phyloP scores from a whole-genome alignment of 1,140 invertebrate species.

The Papilio machaon region DNA sequence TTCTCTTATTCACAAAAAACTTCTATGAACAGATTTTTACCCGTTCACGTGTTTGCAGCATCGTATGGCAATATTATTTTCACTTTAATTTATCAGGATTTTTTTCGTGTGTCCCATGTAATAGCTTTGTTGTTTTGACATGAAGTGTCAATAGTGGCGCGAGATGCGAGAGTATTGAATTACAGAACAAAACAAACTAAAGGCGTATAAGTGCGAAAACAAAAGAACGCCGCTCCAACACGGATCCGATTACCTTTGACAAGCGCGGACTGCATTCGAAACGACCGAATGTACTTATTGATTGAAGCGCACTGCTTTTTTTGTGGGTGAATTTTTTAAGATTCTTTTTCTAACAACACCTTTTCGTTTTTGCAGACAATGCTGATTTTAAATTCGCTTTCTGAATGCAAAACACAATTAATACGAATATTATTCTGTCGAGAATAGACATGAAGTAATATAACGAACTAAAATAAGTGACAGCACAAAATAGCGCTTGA shows the following conservation, averaged over 20 bases:
- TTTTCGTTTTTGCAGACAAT: neutral
- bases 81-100: neutral
- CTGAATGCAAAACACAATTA: neutral
- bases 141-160: slow-evolving; percentile 79
- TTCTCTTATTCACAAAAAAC: neutral
- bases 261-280: slow-evolving; percentile 70
- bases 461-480: neutral
- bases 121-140: slow-evolving; percentile 75
- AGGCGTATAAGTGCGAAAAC: slow-evolving; percentile 78
- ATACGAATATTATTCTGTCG: neutral
- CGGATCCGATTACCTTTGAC: slow-evolving; percentile 76
- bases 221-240: slow-evolving; percentile 71
- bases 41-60: neutral
- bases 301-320: slow-evolving; percentile 54
- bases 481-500: slow-evolving; percentile 6
- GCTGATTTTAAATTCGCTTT: neutral
- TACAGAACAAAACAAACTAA: slow-evolving; percentile 75
- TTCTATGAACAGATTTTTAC: neutral
- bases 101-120: slow-evolving; percentile 45
- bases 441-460: neutral
- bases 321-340: slow-evolving; percentile 33
- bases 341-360: neutral
- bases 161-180: slow-evolving; percentile 66
- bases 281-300: slow-evolving; percentile 66
- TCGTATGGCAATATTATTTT: neutral